Evolutionary conservation across 1,140 invertebrate species (phyloP), one percentile per base, ranked within the genome.

Genomic region (Halictus rubicundus): DNA sequence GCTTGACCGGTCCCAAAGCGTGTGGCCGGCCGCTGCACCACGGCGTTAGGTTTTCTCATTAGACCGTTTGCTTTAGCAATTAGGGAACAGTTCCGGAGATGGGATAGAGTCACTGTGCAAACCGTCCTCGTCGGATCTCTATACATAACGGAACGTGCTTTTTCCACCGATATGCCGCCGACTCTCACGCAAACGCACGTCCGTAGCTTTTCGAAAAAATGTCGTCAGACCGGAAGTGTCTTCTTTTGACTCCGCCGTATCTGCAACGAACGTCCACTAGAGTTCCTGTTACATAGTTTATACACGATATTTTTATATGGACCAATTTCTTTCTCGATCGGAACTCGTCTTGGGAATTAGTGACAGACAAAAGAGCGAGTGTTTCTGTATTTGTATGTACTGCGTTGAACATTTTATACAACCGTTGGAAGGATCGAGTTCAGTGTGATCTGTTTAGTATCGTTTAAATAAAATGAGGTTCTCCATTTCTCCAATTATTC

Each of bases 71-170:
- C 77, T 37, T 25, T 64, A 60, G 25, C 81, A 86, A 86, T 87
- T 87, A 87, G 84, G 73, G 75, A 68, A 68, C 80, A 69, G 76
- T 83, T 83, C 84, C 68, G 69, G 80, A 86, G 80, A 87, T 78
- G 72, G 81, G 85, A 85, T 80, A 83, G 72, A 85, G 80, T 82
- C 84, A 65, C 81, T 87, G 57, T 86, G 77, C 78, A 83, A 87
- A 87, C 80, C 65, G 21, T n/a, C 61, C 42, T 68, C 61, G 42
- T 68, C 61, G 65, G 79, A 85, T 80, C 69, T 80, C 84, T 72
- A 54, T 72, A 16, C 25, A 77, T 86, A 86, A 87, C 85, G 85
- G 84, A 73, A 86, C 74, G 49, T 39, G 81, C 63, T 83, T 83
- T 83, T 87, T 52, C 39, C 46, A 16, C 66, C 66, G 64, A 68